Conservation (phyloP, 2,888 invertebrate genomes). For the Ellobium chinense region DNA sequence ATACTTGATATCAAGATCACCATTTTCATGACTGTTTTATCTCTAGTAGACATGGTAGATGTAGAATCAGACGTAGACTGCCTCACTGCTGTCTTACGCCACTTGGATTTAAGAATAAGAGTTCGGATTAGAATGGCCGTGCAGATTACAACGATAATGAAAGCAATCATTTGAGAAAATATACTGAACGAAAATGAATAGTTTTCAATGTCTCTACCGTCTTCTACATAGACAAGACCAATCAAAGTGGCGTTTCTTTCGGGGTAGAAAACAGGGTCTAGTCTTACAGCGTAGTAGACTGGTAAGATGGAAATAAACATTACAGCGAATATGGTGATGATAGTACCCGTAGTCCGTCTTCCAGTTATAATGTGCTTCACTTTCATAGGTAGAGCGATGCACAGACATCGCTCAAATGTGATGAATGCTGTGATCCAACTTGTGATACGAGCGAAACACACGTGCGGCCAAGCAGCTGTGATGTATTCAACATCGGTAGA, state of each 20-base stretch:
- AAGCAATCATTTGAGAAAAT: not conserved
- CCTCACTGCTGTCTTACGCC: not conserved
- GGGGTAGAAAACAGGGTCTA: not conserved
- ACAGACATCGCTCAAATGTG: not conserved
- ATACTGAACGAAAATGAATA: not conserved
- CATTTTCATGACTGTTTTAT: not conserved
- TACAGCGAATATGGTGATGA: not conserved
- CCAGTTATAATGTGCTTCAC: not conserved
- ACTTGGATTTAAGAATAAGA: not conserved
- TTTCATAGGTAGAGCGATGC: not conserved
- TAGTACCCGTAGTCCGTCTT: not conserved
- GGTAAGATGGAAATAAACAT: not conserved
- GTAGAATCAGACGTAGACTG: not conserved
- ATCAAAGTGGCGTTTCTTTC: not conserved
- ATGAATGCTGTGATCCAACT: conserved; percentile 2
- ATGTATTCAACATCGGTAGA: not conserved
- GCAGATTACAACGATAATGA: not conserved
- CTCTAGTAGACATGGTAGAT: not conserved
- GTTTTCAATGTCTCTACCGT: not conserved
- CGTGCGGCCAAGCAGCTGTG: not conserved
- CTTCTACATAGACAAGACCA: not conserved
- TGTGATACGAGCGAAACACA: not conserved
- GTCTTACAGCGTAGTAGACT: not conserved
- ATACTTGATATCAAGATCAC: not conserved
- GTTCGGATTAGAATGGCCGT: not conserved